Conservation (phyloP, 2,797 vertebrate species). For the Microhierax caerulescens region DNA sequence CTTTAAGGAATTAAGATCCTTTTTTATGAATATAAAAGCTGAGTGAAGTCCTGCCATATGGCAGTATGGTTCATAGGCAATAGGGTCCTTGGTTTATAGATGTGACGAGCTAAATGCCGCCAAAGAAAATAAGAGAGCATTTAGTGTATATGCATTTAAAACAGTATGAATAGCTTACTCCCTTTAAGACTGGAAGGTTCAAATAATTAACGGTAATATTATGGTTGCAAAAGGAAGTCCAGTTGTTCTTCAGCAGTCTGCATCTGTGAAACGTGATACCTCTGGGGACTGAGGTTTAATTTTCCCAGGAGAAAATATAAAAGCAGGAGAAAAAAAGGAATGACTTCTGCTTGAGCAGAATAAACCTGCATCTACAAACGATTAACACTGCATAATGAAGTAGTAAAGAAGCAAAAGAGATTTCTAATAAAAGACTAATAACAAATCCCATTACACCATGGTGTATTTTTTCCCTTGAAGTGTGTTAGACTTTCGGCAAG, state of each 20-base stretch:
- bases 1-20: slow-evolving; percentile 53
- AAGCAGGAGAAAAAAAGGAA: slow-evolving; percentile 46
- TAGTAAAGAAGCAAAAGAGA: slow-evolving; percentile 67
- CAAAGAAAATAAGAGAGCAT: slow-evolving; percentile 3
- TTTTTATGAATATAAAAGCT: slow-evolving; percentile 65
- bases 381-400: slow-evolving; percentile 65
- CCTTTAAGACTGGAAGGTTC: slow-evolving; percentile 43
- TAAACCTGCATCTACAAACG: slow-evolving; percentile 55
- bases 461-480: slow-evolving; percentile 44
- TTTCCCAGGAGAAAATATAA: slow-evolving; percentile 63
- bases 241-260: slow-evolving; percentile 56
- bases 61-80: slow-evolving; percentile 54
- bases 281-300: slow-evolving; percentile 66
- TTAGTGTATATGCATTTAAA: slow-evolving; percentile 29
- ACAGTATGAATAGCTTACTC: slow-evolving; percentile 47
- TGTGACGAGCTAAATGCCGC: slow-evolving; percentile 23
- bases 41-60: slow-evolving; percentile 67
- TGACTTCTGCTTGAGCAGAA: slow-evolving; percentile 55
- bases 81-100: slow-evolving; percentile 55
- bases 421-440: slow-evolving; percentile 74
- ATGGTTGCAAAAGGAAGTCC: slow-evolving; percentile 55
- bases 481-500: slow-evolving; percentile 33
- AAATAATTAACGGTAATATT: slow-evolving; percentile 62
- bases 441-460: slow-evolving; percentile 64
- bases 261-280: slow-evolving; percentile 60